phyloP scores from a whole-genome alignment of 2,888 invertebrate species.

The Heliothis peltigera region DNA sequence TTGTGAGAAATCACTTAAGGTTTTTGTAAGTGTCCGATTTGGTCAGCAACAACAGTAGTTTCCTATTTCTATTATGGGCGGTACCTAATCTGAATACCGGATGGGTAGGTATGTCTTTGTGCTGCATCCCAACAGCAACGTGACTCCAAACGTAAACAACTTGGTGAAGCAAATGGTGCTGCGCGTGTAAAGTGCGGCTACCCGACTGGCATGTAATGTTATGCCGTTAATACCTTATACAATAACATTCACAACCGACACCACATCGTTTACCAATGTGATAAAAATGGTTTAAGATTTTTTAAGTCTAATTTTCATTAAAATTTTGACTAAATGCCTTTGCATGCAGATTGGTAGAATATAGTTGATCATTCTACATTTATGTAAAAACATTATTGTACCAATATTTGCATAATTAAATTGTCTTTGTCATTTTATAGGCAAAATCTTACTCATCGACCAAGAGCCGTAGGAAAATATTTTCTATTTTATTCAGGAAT shows the following conservation, averaged over 20 bases:
- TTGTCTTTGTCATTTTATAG: too few species aligned
- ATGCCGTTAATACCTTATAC: conserved; percentile 26
- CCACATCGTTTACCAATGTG: not conserved
- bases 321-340: not conserved
- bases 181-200: conserved; percentile 58
- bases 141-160: conserved; percentile 71
- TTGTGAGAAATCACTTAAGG: too few species aligned
- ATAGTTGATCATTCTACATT: too few species aligned
- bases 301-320: too few species aligned
- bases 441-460: too few species aligned
- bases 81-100: conserved; percentile 32
- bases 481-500: too few species aligned
- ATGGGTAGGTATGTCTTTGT: conserved; percentile 34
- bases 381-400: too few species aligned
- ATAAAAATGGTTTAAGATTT: not conserved
- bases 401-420: too few species aligned
- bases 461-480: too few species aligned
- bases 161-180: conserved; percentile 48
- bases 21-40: not conserved
- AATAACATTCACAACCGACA: conserved; percentile 6
- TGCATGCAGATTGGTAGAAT: too few species aligned
- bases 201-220: conserved; percentile 35
- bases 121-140: conserved; percentile 69
- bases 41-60: not conserved
- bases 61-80: conserved; percentile 5